These are phyloP conservation scores for Oscheius sp. DNA, from an alignment of 2,888 invertebrate genomes.

Conservation along the genomic window DNA sequence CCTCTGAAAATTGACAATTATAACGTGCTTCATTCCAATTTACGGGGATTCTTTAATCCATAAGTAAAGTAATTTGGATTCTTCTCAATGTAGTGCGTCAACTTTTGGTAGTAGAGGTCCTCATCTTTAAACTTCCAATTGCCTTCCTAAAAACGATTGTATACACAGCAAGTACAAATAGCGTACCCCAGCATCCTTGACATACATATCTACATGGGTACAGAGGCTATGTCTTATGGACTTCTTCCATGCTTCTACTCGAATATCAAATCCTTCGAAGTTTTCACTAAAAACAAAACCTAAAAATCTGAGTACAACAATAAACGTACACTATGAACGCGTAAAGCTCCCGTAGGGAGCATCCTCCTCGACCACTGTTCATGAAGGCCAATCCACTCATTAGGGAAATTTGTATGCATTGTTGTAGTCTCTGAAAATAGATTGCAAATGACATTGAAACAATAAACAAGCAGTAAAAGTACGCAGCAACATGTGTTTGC, in stretches of 20 bases:
- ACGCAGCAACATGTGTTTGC: too few relatives aligned
- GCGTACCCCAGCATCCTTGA: neutral
- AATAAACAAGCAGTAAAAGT: too few relatives aligned
- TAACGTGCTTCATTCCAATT: neutral
- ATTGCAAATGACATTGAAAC: neutral
- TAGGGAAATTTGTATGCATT: neutral
- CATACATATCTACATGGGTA: neutral
- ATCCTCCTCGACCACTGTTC: neutral
- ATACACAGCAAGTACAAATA: neutral
- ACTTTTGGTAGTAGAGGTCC: neutral
- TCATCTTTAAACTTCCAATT: neutral
- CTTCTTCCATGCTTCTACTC: constrained; percentile 17
- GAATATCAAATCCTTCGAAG: constrained; percentile 2
- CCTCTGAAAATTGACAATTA: neutral
- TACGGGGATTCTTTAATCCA: neutral
- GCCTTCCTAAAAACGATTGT: neutral
- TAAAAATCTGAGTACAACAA: neutral
- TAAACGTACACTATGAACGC: constrained; percentile 8
- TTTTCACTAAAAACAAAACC: neutral
- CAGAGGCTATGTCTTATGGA: constrained; percentile 13
- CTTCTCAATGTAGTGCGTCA: neutral
- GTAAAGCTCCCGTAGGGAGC: neutral
- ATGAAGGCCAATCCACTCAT: neutral
- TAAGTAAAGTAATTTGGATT: neutral
- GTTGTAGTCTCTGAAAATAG: neutral